Evolutionary conservation across 1,140 invertebrate species (phyloP).

Genomic region (Uloborus diversus): DNA sequence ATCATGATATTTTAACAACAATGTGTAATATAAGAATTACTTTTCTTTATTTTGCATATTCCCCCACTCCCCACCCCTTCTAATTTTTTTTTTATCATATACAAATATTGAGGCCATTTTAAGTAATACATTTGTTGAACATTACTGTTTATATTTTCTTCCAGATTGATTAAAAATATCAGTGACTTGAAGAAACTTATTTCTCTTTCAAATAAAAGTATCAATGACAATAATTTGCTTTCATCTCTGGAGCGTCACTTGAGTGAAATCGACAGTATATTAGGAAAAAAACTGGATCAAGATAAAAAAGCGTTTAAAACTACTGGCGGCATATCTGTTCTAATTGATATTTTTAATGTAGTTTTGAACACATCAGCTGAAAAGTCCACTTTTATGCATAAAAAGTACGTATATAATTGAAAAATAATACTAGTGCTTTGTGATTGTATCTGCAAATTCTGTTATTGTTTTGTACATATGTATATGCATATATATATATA

Average conservation of each 20-base stretch:
- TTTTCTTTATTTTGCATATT: too few relatives aligned
- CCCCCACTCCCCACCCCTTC: too few relatives aligned
- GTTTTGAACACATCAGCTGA: conserved; percentile 60
- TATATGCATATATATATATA: too few relatives aligned
- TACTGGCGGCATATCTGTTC: conserved; percentile 70
- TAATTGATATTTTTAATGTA: conserved; percentile 64
- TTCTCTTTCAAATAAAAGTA: conserved; percentile 69
- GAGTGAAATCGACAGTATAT: conserved; percentile 72
- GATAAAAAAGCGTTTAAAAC: conserved; percentile 70
- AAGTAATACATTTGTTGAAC: neutral
- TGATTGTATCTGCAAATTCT: too few relatives aligned
- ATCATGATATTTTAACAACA: too few relatives aligned
- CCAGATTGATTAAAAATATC: too few relatives aligned
- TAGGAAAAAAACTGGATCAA: conserved; percentile 64
- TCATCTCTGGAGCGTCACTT: conserved; percentile 72
- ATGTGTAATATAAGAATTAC: too few relatives aligned
- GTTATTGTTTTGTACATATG: too few relatives aligned
- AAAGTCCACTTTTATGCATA: conserved; percentile 62
- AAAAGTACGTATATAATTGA: conserved; percentile 66
- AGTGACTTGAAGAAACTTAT: conserved; percentile 72
- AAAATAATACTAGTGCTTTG: too few relatives aligned
- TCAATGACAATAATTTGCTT: conserved; percentile 72
- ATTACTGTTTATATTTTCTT: neutral
- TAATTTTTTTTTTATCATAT: too few relatives aligned
- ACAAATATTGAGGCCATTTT: too few relatives aligned